Conservation (phyloP, 1,140 invertebrate genomes). For the Halictus rubicundus region DNA sequence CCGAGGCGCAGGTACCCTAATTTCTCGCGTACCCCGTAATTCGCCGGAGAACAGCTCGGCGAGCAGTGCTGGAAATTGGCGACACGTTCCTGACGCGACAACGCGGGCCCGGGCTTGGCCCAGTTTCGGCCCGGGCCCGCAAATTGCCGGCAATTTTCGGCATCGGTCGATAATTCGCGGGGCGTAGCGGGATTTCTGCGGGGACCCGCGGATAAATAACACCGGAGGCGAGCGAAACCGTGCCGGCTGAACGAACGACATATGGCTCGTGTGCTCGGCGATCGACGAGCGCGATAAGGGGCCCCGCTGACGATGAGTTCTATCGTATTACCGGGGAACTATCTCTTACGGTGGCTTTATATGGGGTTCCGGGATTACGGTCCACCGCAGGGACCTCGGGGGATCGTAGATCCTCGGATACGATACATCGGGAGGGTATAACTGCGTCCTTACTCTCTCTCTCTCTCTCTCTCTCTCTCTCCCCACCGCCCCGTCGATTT, state of each 20-base stretch:
- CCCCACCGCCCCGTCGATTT: conserved; percentile 35
- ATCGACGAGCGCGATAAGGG: conserved; percentile 58
- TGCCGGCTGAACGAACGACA: conserved; percentile 37
- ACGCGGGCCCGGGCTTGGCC: background rate
- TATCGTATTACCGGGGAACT: conserved; percentile 62
- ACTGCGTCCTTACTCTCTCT: conserved; percentile 18
- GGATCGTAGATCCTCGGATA: conserved; percentile 63
- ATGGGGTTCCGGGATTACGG: conserved; percentile 61
- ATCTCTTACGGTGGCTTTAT: conserved; percentile 63
- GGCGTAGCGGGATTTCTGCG: conserved; percentile 46
- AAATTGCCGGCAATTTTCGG: conserved; percentile 64
- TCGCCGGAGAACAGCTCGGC: too few relatives aligned
- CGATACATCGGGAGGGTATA: conserved; percentile 64
- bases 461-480: too few relatives aligned
- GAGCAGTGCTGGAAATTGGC: too few relatives aligned
- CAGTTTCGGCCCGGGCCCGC: conserved; percentile 27
- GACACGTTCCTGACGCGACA: background rate
- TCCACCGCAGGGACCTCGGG: conserved; percentile 62
- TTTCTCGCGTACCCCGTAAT: too few relatives aligned
- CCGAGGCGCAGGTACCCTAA: too few relatives aligned
- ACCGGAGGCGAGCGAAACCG: conserved; percentile 39
- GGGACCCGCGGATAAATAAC: conserved; percentile 50
- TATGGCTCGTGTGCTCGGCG: conserved; percentile 59
- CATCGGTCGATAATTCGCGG: conserved; percentile 57
- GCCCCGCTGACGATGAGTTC: conserved; percentile 39